Percentiles rank a stretch among this genome's conserved stretches.
Conservation (phyloP, 2,113 vertebrate species). For the Callionymus lyra region DNA sequence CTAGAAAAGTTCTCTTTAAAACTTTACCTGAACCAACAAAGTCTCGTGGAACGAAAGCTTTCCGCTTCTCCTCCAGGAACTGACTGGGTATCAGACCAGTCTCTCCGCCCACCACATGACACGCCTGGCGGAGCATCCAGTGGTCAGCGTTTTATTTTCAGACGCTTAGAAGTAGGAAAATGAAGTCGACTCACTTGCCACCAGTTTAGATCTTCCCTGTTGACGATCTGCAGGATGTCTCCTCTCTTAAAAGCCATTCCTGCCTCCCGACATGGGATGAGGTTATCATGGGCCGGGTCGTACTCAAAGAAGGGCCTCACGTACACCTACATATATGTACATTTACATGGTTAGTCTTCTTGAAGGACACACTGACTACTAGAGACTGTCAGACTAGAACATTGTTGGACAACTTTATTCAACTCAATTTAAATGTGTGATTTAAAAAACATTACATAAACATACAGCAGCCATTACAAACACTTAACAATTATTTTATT, state of each 20-base stretch:
- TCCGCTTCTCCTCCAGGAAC: constrained; percentile 96
- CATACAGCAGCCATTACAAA: no score
- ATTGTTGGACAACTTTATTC: no score
- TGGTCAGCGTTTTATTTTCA: background rate
- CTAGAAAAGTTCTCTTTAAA: no score
- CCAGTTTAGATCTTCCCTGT: constrained; percentile 96
- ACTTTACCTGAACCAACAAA: constrained; percentile 85
- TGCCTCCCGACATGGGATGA: constrained; percentile 96
- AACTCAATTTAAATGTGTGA: no score
- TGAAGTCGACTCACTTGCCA: constrained; percentile 96
- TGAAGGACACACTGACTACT: no score
- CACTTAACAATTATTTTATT: no score
- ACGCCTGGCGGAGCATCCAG: constrained; percentile 65
- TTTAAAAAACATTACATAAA: no score
- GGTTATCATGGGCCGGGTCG: constrained; percentile 85
- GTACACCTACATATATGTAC: constrained; percentile 71
- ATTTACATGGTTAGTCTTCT: no score
- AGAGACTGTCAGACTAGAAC: no score
- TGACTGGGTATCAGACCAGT: constrained; percentile 96
- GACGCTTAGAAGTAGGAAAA: background rate
- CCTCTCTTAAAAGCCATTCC: constrained; percentile 87
- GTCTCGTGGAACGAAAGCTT: constrained; percentile 94
- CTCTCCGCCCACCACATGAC: constrained; percentile 83
- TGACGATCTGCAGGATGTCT: constrained; percentile 96
- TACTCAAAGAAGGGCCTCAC: constrained; percentile 98